Percentiles rank a stretch among this genome's conserved stretches.
These are phyloP conservation scores for Eupeodes latifasciatus DNA, from an alignment of 2,888 invertebrate genomes.

Conservation along the genomic window DNA sequence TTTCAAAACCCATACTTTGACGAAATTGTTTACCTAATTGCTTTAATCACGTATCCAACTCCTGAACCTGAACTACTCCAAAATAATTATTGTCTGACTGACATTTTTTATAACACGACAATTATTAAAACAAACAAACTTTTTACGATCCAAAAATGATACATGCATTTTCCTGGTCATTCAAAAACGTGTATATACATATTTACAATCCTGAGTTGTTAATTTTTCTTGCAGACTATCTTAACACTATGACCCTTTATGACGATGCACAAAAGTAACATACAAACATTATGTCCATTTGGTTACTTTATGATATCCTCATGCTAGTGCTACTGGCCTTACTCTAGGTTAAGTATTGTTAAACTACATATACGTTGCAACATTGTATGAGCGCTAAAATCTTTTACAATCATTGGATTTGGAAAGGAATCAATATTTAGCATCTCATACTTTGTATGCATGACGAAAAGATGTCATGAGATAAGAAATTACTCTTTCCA, in stretches of 20 bases:
- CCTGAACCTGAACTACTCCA: background rate
- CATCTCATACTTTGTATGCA: background rate
- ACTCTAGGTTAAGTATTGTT: conserved; percentile 25
- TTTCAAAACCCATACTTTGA: too few relatives aligned
- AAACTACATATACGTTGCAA: conserved; percentile 42
- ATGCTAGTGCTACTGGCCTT: conserved; percentile 67
- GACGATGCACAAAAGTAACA: conserved; percentile 37
- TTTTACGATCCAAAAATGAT: background rate
- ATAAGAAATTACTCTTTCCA: background rate
- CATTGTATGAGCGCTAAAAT: conserved; percentile 66
- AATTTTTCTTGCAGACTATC: conserved; percentile 52
- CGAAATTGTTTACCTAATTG: too few relatives aligned
- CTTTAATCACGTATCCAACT: background rate
- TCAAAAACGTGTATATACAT: background rate
- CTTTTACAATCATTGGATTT: conserved; percentile 48
- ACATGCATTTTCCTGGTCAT: background rate
- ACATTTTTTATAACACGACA: background rate
- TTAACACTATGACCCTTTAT: conserved; percentile 59
- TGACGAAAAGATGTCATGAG: conserved; percentile 25
- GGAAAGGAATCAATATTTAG: conserved; percentile 39
- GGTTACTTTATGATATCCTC: conserved; percentile 12
- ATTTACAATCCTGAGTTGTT: conserved; percentile 56
- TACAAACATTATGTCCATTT: background rate
- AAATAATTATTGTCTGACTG: background rate
- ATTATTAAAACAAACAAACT: conserved; percentile 43